A percentile compares a stretch with the other conserved stretches of the same genome.
Conservation (phyloP, 2,888 invertebrate genomes). For the Galeopsomyia nigrocyanea region DNA sequence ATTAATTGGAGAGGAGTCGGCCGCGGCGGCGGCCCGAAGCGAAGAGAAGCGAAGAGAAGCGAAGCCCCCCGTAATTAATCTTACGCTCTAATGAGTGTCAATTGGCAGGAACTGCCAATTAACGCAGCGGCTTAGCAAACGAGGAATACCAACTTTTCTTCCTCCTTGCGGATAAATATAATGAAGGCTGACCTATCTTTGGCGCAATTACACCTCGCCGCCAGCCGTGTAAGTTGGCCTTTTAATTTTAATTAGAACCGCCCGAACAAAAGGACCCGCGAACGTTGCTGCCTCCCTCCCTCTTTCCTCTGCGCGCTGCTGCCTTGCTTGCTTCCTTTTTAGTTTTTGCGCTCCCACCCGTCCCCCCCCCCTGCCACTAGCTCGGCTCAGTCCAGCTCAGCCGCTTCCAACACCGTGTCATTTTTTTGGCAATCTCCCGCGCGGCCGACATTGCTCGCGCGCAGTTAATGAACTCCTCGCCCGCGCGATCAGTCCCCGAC, state of each 20-base stretch:
- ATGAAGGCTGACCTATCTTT: constrained; percentile 46
- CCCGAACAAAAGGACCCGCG: constrained; percentile 23
- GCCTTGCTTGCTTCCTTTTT: too few species aligned
- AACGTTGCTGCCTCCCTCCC: too few species aligned
- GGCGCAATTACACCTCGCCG: constrained; percentile 35
- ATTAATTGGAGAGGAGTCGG: constrained; percentile 62
- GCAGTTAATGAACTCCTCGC: too few species aligned
- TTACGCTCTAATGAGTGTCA: constrained; percentile 64
- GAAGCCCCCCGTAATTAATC: constrained; percentile 59
- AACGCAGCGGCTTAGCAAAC: constrained; percentile 56
- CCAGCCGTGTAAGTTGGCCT: constrained; percentile 29
- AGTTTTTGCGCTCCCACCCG: too few species aligned
- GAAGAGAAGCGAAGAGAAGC: neutral
- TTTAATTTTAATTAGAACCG: constrained; percentile 43
- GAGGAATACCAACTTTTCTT: constrained; percentile 41
- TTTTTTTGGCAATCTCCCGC: too few species aligned
- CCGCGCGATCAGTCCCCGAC: too few species aligned
- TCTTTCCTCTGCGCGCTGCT: too few species aligned
- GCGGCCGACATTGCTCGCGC: too few species aligned
- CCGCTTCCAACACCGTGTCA: too few species aligned
- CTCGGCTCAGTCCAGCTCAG: too few species aligned
- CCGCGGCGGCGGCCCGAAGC: constrained; percentile 44
- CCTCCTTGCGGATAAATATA: constrained; percentile 41
- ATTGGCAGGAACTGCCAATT: constrained; percentile 64
- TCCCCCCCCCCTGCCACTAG: too few species aligned